Evolutionary conservation across 2,888 invertebrate species (phyloP).

Genomic region (Eupithecia inturbata): DNA sequence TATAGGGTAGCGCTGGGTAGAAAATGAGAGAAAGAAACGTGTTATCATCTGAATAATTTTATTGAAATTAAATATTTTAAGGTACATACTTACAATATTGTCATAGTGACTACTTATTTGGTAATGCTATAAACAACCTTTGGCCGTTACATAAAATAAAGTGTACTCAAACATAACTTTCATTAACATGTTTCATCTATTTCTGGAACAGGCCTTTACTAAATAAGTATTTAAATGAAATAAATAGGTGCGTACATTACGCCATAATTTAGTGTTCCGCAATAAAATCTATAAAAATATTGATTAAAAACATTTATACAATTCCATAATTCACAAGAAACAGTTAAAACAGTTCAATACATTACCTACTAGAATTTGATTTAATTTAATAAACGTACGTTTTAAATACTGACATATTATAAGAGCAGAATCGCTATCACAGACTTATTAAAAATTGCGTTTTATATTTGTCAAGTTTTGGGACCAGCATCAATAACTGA

Average conservation of each 20-base stretch:
- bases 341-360: conserved; percentile 44
- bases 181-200: conserved; percentile 14
- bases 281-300: conserved; percentile 57
- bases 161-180: conserved; percentile 33
- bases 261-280: conserved; percentile 32
- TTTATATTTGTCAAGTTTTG: conserved; percentile 16
- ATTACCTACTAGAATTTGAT: conserved; percentile 35
- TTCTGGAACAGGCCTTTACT: conserved; percentile 46
- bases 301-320: conserved; percentile 53
- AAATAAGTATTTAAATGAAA: conserved; percentile 14
- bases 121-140: conserved; percentile 51
- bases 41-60: conserved; percentile 51
- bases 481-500: neutral
- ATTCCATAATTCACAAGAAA: conserved; percentile 52
- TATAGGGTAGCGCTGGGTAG: neutral
- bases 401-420: conserved; percentile 76
- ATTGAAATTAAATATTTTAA: conserved; percentile 54
- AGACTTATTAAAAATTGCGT: conserved; percentile 56
- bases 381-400: conserved; percentile 59
- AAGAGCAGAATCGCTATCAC: conserved; percentile 80
- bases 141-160: conserved; percentile 46
- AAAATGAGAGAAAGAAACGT: conserved; percentile 30
- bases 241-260: conserved; percentile 27
- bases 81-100: conserved; percentile 52
- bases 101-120: conserved; percentile 48